These are phyloP conservation scores for Oscheius sp. DNA, from an alignment of 2,888 invertebrate genomes.

Conservation along the genomic window DNA sequence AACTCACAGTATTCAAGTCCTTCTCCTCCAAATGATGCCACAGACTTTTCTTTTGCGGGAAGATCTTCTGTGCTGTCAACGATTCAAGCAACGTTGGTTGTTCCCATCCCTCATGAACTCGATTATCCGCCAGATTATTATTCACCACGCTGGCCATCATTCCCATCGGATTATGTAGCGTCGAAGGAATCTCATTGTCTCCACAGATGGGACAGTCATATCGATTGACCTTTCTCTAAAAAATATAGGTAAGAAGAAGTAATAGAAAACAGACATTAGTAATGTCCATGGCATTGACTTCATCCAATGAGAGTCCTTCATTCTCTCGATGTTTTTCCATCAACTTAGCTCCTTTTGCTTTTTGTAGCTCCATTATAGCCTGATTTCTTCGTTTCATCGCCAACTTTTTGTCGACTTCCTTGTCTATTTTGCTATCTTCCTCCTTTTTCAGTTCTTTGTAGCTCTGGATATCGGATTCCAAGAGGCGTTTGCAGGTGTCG, in stretches of 20 bases:
- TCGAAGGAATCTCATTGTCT: constrained; percentile 46
- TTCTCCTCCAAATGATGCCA: neutral
- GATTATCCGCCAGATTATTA: constrained; percentile 3
- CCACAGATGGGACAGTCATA: constrained; percentile 66
- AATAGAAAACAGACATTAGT: constrained; percentile 28
- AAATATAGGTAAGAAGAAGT: neutral
- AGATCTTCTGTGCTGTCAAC: neutral
- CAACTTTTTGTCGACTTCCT: constrained; percentile 28
- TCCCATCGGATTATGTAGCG: constrained; percentile 51
- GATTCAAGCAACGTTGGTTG: constrained; percentile 18
- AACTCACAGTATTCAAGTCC: neutral
- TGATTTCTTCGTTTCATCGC: constrained; percentile 23
- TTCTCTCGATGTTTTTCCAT: constrained; percentile 57
- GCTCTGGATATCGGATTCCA: constrained; percentile 10
- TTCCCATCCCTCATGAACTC: neutral
- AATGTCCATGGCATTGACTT: constrained; percentile 54
- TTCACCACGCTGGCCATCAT: constrained; percentile 37
- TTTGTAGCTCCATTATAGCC: constrained; percentile 28
- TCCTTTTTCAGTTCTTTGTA: constrained; percentile 3
- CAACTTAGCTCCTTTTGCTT: constrained; percentile 30
- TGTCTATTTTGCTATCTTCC: constrained; percentile 27
- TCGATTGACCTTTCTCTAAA: constrained; percentile 35
- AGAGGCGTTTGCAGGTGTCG: neutral
- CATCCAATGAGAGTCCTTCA: constrained; percentile 54
- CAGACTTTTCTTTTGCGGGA: constrained; percentile 24